A percentile compares a stretch with the other conserved stretches of the same genome.
These are phyloP conservation scores for Erannis defoliaria DNA, from an alignment of 2,888 invertebrate genomes.

Conservation along the genomic window DNA sequence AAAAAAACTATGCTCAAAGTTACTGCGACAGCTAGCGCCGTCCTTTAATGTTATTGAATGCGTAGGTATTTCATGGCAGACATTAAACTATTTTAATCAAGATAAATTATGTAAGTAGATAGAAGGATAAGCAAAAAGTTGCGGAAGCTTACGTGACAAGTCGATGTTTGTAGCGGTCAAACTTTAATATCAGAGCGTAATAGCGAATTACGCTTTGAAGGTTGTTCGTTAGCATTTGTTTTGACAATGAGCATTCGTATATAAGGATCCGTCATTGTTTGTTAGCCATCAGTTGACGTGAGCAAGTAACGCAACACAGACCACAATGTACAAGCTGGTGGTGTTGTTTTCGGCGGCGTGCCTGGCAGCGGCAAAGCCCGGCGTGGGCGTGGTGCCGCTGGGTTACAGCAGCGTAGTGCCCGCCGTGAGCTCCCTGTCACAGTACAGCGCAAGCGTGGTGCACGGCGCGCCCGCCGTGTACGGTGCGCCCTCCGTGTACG, in stretches of 20 bases:
- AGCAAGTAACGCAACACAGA: slow-evolving; percentile 73
- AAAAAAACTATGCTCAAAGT: too few relatives aligned
- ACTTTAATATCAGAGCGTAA: slow-evolving; percentile 34
- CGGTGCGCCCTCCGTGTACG: slow-evolving; percentile 52
- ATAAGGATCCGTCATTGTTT: slow-evolving; percentile 65
- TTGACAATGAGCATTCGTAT: slow-evolving; percentile 65
- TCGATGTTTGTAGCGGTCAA: slow-evolving; percentile 29
- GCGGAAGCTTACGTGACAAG: slow-evolving; percentile 43
- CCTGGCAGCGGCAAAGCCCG: slow-evolving; percentile 85
- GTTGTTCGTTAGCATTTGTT: slow-evolving; percentile 70
- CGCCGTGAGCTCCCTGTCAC: slow-evolving; percentile 59
- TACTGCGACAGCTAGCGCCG: too few relatives aligned
- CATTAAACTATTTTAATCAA: neutral
- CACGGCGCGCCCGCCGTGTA: slow-evolving; percentile 52
- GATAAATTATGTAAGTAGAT: slow-evolving; percentile 13
- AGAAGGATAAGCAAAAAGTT: slow-evolving; percentile 27
- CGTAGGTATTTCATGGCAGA: neutral
- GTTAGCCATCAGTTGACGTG: slow-evolving; percentile 76
- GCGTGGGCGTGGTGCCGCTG: slow-evolving; percentile 61
- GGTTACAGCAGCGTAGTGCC: slow-evolving; percentile 68
- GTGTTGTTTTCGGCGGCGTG: slow-evolving; percentile 88
- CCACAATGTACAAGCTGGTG: slow-evolving; percentile 85
- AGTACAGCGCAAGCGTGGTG: slow-evolving; percentile 66
- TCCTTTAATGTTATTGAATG: too few relatives aligned
- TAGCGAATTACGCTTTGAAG: slow-evolving; percentile 60